Evolutionary conservation across 2,888 invertebrate species (phyloP), one percentile per base, ranked within the genome.

Genomic region (Watsonalla binaria): DNA sequence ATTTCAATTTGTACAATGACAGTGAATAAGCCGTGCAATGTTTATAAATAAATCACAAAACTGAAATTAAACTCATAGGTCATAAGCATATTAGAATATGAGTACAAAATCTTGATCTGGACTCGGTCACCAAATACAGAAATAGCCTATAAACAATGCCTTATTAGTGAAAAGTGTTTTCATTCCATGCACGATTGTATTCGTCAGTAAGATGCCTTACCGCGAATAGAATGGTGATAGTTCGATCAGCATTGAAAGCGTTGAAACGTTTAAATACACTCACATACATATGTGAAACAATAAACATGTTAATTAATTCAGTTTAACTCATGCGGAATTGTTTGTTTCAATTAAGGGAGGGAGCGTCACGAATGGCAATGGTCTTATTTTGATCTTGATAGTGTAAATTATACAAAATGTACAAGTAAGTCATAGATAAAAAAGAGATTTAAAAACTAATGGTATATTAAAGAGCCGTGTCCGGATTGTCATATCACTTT

Each of bases 401-500:
- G 6, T 13, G 11, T n/a, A 0, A n/a, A 48, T 48, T 48, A 37
- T 37, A n/a, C 5, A 48, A 6, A 9, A 9, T 7, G 37, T 37
- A 37, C 37, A 6, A 37, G 13, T 14, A 37, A n/a, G n/a, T n/a
- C n/a, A n/a, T n/a, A n/a, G n/a, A n/a, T n/a, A n/a, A n/a, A 37
- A 6, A 37, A 11, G 9, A 49, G 14, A 49, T n/a, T 39, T 1
- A 49, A 49, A 11, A 48, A 24, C 9, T 47, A 5, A 47, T 46
- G 53, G 46, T 61, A 59, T 65, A 71, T 70, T 69, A 71, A 68
- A 67, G 63, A 70, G 59, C 66, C 54, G 55, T 65, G 65, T 74
- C 76, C 74, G 72, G 76, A 74, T 72, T 75, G 72, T 77, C 77
- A 82, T 79, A 83, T 88, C 84, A 85, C 86, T 87, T 86, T 87